Evolutionary conservation across 2,113 vertebrate genomes (phyloP).

Genomic region (Grantiella picta): DNA sequence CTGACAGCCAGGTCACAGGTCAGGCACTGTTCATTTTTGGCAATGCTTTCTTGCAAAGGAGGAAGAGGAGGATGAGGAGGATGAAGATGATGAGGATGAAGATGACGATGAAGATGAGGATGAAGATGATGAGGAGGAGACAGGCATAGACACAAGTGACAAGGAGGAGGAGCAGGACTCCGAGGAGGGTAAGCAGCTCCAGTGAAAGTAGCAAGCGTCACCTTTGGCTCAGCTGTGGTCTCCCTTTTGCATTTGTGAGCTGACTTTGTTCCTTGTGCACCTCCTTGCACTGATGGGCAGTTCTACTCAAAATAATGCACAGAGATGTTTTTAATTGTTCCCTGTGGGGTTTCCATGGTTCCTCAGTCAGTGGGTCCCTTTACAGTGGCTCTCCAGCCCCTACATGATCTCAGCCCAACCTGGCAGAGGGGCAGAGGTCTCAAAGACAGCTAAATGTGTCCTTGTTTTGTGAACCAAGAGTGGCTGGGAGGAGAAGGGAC

Average conservation of each 20-base stretch:
- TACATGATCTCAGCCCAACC: neutral
- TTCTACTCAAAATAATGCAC: neutral
- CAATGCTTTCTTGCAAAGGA: conserved; percentile 54
- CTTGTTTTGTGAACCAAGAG: neutral
- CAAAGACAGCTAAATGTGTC: neutral
- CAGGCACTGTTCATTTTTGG: neutral
- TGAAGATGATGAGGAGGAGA: conserved; percentile 54
- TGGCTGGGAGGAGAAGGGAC: neutral
- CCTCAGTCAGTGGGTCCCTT: neutral
- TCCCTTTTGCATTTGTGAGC: neutral
- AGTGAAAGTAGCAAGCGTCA: neutral
- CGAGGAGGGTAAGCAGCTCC: conserved; percentile 79
- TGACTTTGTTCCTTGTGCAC: neutral
- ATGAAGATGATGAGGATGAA: conserved; percentile 2
- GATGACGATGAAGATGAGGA: conserved; percentile 53
- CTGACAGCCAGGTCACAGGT: neutral
- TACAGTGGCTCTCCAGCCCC: neutral
- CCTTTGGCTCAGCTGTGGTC: neutral
- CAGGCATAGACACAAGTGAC: conserved; percentile 77
- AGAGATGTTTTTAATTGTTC: neutral
- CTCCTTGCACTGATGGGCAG: neutral
- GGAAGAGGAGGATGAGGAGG: conserved; percentile 57
- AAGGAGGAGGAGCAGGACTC: conserved; percentile 86
- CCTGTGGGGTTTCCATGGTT: neutral
- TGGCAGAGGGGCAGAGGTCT: neutral